phyloP scores from a whole-genome alignment of 2,888 invertebrate genomes.

The Dorcus parallelipipedus region DNA sequence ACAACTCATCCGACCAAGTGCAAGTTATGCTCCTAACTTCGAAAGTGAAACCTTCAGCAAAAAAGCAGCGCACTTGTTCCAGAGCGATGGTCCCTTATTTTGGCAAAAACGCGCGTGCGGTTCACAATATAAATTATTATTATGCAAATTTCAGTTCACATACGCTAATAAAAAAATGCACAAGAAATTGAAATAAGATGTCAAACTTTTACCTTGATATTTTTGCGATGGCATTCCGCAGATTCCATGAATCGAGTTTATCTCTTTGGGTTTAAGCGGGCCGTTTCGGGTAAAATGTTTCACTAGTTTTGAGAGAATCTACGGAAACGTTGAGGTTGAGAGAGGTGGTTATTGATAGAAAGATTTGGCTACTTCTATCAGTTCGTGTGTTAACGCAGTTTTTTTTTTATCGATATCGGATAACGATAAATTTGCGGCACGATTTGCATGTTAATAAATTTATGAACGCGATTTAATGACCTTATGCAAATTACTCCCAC shows the following conservation, averaged over 20 bases:
- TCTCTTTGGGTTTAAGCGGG: conserved; percentile 10
- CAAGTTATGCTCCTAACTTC: background rate
- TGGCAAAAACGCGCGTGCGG: too few relatives aligned
- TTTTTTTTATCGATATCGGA: background rate
- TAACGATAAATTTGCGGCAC: background rate
- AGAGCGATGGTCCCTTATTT: too few relatives aligned
- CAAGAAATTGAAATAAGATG: conserved; percentile 1
- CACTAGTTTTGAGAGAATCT: conserved; percentile 20
- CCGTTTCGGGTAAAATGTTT: conserved; percentile 22
- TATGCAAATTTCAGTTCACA: background rate
- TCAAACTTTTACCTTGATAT: conserved; percentile 30
- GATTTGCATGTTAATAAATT: background rate
- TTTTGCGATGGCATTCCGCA: conserved; percentile 30
- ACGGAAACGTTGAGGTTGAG: conserved; percentile 17
- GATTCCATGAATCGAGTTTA: conserved; percentile 32
- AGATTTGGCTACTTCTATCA: conserved; percentile 23
- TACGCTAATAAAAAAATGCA: background rate
- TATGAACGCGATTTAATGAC: conserved; percentile 25
- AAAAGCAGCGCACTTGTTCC: background rate
- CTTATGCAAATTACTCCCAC: conserved; percentile 39
- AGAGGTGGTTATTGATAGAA: background rate
- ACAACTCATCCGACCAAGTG: background rate
- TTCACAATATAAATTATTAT: background rate
- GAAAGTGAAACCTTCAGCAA: background rate
- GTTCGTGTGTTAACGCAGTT: conserved; percentile 7